Percentiles rank a stretch among this genome's conserved stretches.
Conservation (phyloP, 2,797 vertebrate species). For the Hoplostethus mediterraneus region DNA sequence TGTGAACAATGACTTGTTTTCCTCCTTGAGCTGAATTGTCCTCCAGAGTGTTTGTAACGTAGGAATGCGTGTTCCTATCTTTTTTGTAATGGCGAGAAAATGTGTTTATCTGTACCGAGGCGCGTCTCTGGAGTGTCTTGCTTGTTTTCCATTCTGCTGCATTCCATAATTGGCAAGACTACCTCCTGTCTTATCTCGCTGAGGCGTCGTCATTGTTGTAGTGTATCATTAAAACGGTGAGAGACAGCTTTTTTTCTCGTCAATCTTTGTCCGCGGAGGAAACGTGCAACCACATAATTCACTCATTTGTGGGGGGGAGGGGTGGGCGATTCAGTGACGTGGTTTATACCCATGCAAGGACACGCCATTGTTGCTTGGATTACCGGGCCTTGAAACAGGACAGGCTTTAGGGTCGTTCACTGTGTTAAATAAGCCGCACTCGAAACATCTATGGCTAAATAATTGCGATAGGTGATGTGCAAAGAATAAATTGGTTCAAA, state of each 20-base stretch:
- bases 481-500: constrained; percentile 27
- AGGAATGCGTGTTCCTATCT: constrained; percentile 12
- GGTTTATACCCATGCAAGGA: constrained; percentile 26
- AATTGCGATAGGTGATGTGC: not conserved
- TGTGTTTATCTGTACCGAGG: constrained; percentile 6
- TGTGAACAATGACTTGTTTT: not conserved
- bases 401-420: constrained; percentile 38
- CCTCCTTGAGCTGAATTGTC: not conserved
- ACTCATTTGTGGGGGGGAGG: constrained; percentile 21
- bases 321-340: not conserved
- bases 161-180: constrained; percentile 42
- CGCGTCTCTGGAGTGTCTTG: constrained; percentile 1
- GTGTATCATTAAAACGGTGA: constrained; percentile 31
- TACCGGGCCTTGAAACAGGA: constrained; percentile 38
- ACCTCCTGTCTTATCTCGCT: constrained; percentile 19
- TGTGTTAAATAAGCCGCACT: not conserved
- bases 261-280: constrained; percentile 38
- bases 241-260: constrained; percentile 35
- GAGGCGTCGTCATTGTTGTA: constrained; percentile 17
- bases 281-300: constrained; percentile 51
- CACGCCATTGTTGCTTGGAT: constrained; percentile 19
- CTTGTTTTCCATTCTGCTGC: constrained; percentile 43
- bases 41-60: constrained; percentile 1
- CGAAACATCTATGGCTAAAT: constrained; percentile 1
- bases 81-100: constrained; percentile 6